These are phyloP conservation scores for Onychomys torridus DNA, from an alignment of 2,797 vertebrate genomes.

Conservation along the genomic window DNA sequence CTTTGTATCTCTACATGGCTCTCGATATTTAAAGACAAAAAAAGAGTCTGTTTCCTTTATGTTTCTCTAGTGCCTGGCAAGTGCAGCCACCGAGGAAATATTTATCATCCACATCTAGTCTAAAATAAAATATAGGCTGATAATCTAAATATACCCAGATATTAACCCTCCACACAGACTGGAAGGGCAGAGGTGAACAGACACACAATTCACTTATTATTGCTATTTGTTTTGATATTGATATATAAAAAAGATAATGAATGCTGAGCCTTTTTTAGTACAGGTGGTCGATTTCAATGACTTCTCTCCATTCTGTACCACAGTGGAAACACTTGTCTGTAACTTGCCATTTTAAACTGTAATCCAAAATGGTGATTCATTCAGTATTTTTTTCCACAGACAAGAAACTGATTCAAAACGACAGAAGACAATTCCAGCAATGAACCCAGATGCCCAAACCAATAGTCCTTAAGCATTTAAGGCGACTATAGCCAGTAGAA, in stretches of 20 bases:
- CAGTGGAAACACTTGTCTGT: slow-evolving; percentile 44
- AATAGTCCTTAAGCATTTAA: slow-evolving; percentile 37
- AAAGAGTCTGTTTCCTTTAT: background rate
- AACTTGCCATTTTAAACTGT: background rate
- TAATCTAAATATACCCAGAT: background rate
- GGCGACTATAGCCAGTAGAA: slow-evolving; percentile 3
- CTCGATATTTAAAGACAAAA: slow-evolving; percentile 39
- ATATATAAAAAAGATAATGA: slow-evolving; percentile 18
- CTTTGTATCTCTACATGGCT: background rate
- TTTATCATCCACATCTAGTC: slow-evolving; percentile 22
- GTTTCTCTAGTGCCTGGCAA: background rate
- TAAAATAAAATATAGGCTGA: slow-evolving; percentile 40
- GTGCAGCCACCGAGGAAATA: background rate
- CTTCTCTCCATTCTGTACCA: slow-evolving; percentile 3
- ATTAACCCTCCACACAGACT: background rate
- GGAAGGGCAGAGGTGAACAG: background rate
- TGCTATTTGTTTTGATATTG: slow-evolving; percentile 45
- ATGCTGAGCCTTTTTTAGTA: background rate
- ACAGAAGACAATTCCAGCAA: slow-evolving; percentile 48
- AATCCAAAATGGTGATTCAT: slow-evolving; percentile 41
- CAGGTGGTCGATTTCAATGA: slow-evolving; percentile 11
- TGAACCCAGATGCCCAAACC: slow-evolving; percentile 53
- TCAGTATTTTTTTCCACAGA: slow-evolving; percentile 52
- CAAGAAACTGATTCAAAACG: slow-evolving; percentile 56
- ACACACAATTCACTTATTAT: background rate